Conservation (phyloP, 2,113 vertebrate species). For the Phrynosoma platyrhinos region DNA sequence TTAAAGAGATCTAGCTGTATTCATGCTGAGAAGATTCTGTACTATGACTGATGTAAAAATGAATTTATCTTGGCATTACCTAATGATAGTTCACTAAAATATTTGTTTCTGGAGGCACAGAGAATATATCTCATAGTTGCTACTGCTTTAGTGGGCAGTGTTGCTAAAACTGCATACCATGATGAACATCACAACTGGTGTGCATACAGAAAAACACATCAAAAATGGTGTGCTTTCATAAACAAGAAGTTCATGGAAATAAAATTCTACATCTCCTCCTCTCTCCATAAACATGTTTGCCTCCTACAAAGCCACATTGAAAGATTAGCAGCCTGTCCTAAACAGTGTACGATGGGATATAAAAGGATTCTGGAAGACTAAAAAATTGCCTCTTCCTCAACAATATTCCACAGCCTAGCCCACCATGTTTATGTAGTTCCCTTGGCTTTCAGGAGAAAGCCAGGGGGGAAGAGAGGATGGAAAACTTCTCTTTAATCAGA, state of each 20-base stretch:
- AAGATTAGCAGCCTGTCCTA: background rate
- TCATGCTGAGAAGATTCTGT: constrained; percentile 26
- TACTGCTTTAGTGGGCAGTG: background rate
- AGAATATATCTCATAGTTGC: constrained; percentile 11
- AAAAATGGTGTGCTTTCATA: background rate
- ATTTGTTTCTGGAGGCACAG: background rate
- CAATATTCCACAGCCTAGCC: background rate
- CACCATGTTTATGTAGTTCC: background rate
- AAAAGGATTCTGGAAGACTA: background rate
- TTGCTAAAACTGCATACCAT: constrained; percentile 13
- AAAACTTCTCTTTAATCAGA: too few relatives aligned
- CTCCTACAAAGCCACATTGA: background rate
- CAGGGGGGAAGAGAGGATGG: too few relatives aligned
- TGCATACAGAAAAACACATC: background rate
- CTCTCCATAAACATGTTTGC: background rate
- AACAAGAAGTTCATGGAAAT: background rate
- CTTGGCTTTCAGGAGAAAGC: background rate
- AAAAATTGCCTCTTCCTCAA: background rate
- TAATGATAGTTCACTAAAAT: background rate
- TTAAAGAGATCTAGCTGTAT: constrained; percentile 21
- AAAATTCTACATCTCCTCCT: background rate
- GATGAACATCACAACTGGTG: background rate
- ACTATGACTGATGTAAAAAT: background rate
- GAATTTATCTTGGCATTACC: background rate
- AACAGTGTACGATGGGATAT: background rate